Evolutionary conservation across 2,888 invertebrate genomes (phyloP), one percentile per base, ranked within the genome.

Genomic region (Andricus curvator): DNA sequence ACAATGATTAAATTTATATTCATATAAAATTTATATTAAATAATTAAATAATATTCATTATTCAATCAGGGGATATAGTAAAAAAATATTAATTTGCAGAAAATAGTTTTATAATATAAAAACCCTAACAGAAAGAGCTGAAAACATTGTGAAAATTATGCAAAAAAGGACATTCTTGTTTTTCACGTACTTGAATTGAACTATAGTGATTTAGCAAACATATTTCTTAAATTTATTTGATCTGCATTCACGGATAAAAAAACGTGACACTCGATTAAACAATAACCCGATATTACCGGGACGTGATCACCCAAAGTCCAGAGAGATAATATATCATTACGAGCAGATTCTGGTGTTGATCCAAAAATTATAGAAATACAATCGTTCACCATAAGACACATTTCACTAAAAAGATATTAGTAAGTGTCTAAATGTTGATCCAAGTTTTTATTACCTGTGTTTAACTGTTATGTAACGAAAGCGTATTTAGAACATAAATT

Each of bases 271-370:
- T 17, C 17, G 29, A 25, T 48, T 29, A 70, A 70, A 37, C 37
- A 37, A 37, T 37, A 37, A 1, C 29, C 70, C 29, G 70, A 51
- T 70, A 51, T 70, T 51, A 51, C 29, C 25, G 29, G 22, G 22
- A 62, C 25, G 33, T 70, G 70, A 70, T 51, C 51, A 29, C 29
- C 51, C 70, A 70, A 70, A 70, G 70, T 70, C 70, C 70, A 70
- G 20, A 20, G 51, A 70, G 70, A 70, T 70, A 70, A 70, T 25
- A 60, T 37, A 25, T 29, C 25, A 48, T 25, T 70, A 20, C 11
- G 20, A 33, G 29, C 44, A 44, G 68, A 44, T 44, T 68, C 48
- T 48, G 68, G 22, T 44, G 9, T 70, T 70, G 51, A 48, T 70
- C 48, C 70, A 51, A 20, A 20, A 70, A 70, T 17, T 48, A 48